A percentile compares a stretch with the other conserved stretches of the same genome.
These are phyloP conservation scores for Cataglyphis hispanica DNA, from an alignment of 1,140 invertebrate species.

Conservation along the genomic window DNA sequence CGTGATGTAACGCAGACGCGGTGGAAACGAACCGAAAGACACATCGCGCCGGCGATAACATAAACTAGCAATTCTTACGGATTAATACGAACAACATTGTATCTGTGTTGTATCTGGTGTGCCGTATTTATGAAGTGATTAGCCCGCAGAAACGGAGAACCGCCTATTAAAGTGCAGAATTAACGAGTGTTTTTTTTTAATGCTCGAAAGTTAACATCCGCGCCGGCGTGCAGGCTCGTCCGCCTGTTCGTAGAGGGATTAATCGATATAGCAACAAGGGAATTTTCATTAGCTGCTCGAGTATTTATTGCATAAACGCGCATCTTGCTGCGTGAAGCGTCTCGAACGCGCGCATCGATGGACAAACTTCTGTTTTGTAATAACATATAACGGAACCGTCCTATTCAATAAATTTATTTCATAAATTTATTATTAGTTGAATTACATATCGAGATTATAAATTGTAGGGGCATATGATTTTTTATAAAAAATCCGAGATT, in stretches of 20 bases:
- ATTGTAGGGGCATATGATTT: not conserved
- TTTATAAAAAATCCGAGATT: not conserved
- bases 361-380: slow-evolving; percentile 7
- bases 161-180: slow-evolving; percentile 68
- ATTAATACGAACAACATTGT: slow-evolving; percentile 74
- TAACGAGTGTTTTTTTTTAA: slow-evolving; percentile 65
- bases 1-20: slow-evolving; percentile 77
- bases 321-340: slow-evolving; percentile 29
- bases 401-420: not conserved
- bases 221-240: slow-evolving; percentile 26
- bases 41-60: slow-evolving; percentile 55
- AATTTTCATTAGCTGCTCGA: slow-evolving; percentile 57
- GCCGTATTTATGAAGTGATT: slow-evolving; percentile 74
- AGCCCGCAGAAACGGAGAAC: slow-evolving; percentile 66
- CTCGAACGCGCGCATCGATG: not conserved
- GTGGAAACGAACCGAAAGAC: slow-evolving; percentile 73
- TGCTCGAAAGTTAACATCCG: slow-evolving; percentile 44
- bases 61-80: slow-evolving; percentile 75
- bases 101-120: slow-evolving; percentile 66
- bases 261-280: slow-evolving; percentile 40
- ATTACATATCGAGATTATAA: not conserved
- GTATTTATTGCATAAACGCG: slow-evolving; percentile 38
- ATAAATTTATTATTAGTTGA: too few species aligned
- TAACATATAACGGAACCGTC: not conserved
- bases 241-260: slow-evolving; percentile 23